Conservation (phyloP, 2,797 vertebrate genomes). For the Chelidonichthys spinosus region DNA sequence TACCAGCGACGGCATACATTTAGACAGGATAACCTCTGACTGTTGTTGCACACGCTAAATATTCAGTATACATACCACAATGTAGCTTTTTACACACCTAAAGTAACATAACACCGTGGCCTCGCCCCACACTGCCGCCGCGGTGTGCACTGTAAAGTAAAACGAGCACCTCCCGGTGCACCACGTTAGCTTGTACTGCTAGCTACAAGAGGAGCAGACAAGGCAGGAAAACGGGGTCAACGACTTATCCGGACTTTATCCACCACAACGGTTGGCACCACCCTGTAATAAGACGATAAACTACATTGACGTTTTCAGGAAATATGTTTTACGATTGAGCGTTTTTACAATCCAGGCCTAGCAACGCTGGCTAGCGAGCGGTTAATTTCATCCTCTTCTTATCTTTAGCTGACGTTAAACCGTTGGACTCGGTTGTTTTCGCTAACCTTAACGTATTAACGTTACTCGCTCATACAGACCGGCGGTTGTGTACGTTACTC, state of each 20-base stretch:
- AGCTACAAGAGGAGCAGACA: conserved; percentile 40
- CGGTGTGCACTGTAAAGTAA: conserved; percentile 57
- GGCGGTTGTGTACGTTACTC: not conserved
- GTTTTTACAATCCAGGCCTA: conserved; percentile 47
- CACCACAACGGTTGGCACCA: not conserved
- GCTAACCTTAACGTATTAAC: conserved; percentile 15
- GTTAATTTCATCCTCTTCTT: conserved; percentile 68
- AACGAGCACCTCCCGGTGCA: conserved; percentile 62
- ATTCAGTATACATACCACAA: not conserved
- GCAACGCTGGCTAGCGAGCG: conserved; percentile 47
- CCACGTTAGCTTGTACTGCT: conserved; percentile 68
- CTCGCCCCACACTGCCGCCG: conserved; percentile 26
- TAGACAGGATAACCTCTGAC: not conserved
- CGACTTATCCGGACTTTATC: not conserved
- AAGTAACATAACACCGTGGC: not conserved
- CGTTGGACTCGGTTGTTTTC: conserved; percentile 44
- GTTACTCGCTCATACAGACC: not conserved
- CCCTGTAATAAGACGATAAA: not conserved
- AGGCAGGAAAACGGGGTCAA: conserved; percentile 22
- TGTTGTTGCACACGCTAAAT: not conserved
- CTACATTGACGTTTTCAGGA: not conserved
- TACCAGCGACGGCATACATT: not conserved
- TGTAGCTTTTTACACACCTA: not conserved
- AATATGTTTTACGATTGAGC: not conserved
- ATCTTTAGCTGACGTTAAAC: conserved; percentile 59